Evolutionary conservation across 2,113 vertebrate genomes (phyloP).

Genomic region (Tor tambroides): DNA sequence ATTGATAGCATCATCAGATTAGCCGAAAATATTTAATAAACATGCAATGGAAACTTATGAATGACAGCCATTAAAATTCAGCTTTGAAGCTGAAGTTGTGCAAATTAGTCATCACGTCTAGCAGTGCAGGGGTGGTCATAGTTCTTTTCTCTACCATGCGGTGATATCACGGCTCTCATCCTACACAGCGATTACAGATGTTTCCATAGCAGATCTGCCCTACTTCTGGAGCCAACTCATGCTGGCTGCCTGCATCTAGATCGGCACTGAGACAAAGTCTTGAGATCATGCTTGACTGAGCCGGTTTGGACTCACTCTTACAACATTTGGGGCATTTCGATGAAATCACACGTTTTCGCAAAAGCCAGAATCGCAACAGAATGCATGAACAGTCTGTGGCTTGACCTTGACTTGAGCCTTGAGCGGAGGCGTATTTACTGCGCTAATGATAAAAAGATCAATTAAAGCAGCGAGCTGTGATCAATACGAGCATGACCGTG

Average conservation of each 20-base stretch:
- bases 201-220: conserved; percentile 33
- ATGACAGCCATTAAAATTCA: not conserved
- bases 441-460: conserved; percentile 42
- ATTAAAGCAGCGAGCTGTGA: conserved; percentile 26
- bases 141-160: conserved; percentile 27
- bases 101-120: conserved; percentile 3
- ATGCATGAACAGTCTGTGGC: not conserved
- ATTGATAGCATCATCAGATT: not conserved
- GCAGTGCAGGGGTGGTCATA: not conserved
- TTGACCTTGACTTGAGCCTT: conserved; percentile 43
- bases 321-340: not conserved
- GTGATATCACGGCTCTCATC: conserved; percentile 36
- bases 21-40: not conserved
- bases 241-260: conserved; percentile 11
- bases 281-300: conserved; percentile 6
- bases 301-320: not conserved
- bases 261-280: not conserved
- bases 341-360: not conserved
- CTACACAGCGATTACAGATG: conserved; percentile 45
- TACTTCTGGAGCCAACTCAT: conserved; percentile 43
- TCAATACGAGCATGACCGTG: conserved; percentile 37
- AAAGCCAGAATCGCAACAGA: not conserved
- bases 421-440: conserved; percentile 26
- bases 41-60: not conserved
- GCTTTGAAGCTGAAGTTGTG: not conserved